Base-by-base conservation (phyloP, 2,888 invertebrate genomes). In the Ochropleura leucogaster region DNA sequence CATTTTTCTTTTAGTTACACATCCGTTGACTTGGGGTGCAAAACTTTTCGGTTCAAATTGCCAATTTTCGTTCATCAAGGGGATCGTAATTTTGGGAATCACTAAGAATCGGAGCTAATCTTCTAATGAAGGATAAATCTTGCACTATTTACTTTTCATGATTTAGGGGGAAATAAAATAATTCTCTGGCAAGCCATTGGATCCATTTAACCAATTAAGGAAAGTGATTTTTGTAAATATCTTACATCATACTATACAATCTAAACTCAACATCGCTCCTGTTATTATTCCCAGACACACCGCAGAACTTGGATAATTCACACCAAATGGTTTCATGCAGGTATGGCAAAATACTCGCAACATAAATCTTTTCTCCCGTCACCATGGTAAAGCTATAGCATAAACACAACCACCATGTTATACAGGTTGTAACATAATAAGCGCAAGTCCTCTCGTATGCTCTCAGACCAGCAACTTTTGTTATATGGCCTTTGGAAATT, bases 1-100 rank as follows among this genome's bases (percentile, higher is more conserved):
- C 85, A 90, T 89, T 87, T 87, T 89, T 90, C 87, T 89, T 88
- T 89, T 89, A 89, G 88, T 86, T 87, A 87, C 88, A 87, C 78
- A 72, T 86, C 49, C 79, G 77, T 73, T 77, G 77, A 71, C 70
- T 77, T 72, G 79, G 87, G 88, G 87, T 79, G 82, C 71, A 69
- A 73, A 83, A 84, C 71, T 84, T 88, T 85, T 85, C 74, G 77
- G 66, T 85, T 82, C 80, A 81, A 88, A 88, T 86, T 85, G 85
- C 74, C 86, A 88, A 88, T 88, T 87, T 85, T 84, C 88, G 79
- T 76, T 79, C 77, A 83, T 86, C 77, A 80, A 74, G 80, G 87
- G 83, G 83, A 77, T 59, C 64, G 72, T 82, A 72, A 85, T 82
- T 82, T 70, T 57, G 66, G 60, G 74, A 82, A 78, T 84, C 80